Evolutionary conservation across 92 coral and sea anemone genomes (phyloP), one percentile per base, ranked within the genome.

Genomic region (Umimayanthus chanpuru): DNA sequence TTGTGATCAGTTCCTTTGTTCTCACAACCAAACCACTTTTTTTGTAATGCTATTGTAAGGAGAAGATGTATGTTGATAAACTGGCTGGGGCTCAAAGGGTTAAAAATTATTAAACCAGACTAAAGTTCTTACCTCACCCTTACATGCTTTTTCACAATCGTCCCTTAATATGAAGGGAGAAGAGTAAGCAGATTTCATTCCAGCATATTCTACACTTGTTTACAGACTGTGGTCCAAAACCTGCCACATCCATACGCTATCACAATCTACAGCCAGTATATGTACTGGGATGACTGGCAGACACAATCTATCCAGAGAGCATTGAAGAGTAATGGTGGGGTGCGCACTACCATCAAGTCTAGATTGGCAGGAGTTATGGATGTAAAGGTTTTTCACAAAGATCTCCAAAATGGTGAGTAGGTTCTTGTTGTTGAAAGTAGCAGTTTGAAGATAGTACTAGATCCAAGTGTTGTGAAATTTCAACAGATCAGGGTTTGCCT

Each of bases 201-300:
- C 68, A 5, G 68, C 26, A 20, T 61, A 61, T 9, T 21, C 21
- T 61, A 61, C 58, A 2, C 58, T 38, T 26, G 16, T 26, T 81
- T 43, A 16, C 86, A 95, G 98, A 81, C 85, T 2, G 91, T 95
- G 79, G 79, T 81, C 39, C 73, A 86, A 6, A 80, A 56, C 6
- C 85, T 96, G 5, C 94, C 92, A 12, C 99, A 97, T 76, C 99
- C 99, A 4, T 97, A 97, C 77, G 94, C 99, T 61, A 94, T 97
- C 81, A 85, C 96, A 50, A 92, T 97, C 53, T 96, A 87, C 79
- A 90, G 88, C 87, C 86, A 91, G 79, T 91, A 80, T 73, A 91
- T 97, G 86, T 97, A 92, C 94, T 97, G 99, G 99, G 99, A 95
- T 43, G 99, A 97, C 92, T 97, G 99, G 99, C 90, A 92, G 43